These are phyloP conservation scores for Crossocerus cetratus DNA, from an alignment of 2,888 invertebrate species.

Conservation along the genomic window DNA sequence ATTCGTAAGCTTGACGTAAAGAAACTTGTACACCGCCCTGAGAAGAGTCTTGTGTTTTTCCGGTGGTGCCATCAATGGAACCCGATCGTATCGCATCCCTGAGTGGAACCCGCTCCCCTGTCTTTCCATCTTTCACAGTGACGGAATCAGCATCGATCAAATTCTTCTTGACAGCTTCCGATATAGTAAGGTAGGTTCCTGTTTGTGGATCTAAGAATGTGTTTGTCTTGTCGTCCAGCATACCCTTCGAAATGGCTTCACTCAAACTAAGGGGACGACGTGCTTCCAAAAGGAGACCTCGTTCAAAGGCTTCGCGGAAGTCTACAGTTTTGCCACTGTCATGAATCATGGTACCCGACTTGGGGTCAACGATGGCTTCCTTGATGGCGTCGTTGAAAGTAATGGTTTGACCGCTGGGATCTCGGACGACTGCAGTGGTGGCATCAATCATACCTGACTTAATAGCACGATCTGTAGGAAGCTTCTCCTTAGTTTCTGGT, in stretches of 20 bases:
- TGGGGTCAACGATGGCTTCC: conserved; percentile 86
- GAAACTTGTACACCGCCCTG: conserved; percentile 82
- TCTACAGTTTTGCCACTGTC: conserved; percentile 82
- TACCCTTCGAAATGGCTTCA: conserved; percentile 89
- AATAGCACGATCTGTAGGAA: conserved; percentile 90
- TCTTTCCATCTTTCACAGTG: conserved; percentile 82
- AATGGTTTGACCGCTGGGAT: conserved; percentile 83
- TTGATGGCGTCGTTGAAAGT: conserved; percentile 91
- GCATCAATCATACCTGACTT: conserved; percentile 90
- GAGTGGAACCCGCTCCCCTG: conserved; percentile 87
- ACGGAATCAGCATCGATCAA: conserved; percentile 91
- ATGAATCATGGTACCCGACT: conserved; percentile 83
- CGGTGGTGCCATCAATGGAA: conserved; percentile 85
- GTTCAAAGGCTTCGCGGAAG: conserved; percentile 91
- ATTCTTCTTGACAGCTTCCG: conserved; percentile 89
- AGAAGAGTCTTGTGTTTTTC: conserved; percentile 82
- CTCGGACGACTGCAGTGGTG: conserved; percentile 88
- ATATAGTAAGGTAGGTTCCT: conserved; percentile 87
- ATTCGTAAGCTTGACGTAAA: conserved; percentile 87
- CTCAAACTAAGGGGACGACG: conserved; percentile 88
- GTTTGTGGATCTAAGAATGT: conserved; percentile 90
- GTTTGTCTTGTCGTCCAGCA: conserved; percentile 88
- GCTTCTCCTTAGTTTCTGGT: conserved; percentile 87
- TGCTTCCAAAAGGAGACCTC: conserved; percentile 89
- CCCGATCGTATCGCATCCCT: conserved; percentile 87